phyloP scores from a whole-genome alignment of 37 sponge, comb jelly and placozoan genomes.

The Tethya wilhelma region DNA sequence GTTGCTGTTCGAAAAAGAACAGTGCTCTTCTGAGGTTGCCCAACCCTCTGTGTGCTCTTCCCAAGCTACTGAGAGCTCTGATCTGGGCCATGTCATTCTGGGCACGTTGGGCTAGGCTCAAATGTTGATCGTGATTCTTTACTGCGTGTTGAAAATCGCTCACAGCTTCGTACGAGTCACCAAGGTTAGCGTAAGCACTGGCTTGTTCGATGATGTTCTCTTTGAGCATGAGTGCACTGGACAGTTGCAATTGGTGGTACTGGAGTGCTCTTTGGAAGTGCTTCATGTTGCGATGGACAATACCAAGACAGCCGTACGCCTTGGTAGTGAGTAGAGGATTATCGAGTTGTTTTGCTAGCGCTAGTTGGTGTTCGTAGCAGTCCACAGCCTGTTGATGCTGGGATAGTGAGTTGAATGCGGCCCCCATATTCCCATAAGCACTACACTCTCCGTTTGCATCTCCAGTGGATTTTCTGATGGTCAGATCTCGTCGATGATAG shows the following conservation, averaged over 20 bases:
- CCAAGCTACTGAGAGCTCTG: constrained; percentile 78
- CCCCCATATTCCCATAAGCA: constrained; percentile 85
- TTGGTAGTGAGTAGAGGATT: constrained; percentile 72
- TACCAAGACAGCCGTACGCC: constrained; percentile 85
- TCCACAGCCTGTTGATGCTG: constrained; percentile 72
- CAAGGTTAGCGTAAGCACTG: constrained; percentile 85
- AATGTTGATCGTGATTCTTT: constrained; percentile 72
- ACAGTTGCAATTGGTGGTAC: constrained; percentile 77
- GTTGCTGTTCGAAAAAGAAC: constrained; percentile 68
- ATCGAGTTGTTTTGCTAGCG: constrained; percentile 76
- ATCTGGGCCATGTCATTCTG: constrained; percentile 58
- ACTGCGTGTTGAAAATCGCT: constrained; percentile 70
- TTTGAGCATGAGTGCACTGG: constrained; percentile 44
- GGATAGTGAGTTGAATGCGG: constrained; percentile 70
- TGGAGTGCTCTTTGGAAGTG: constrained; percentile 71
- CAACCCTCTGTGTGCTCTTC: constrained; percentile 75
- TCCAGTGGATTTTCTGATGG: constrained; percentile 58
- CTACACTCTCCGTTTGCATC: constrained; percentile 72
- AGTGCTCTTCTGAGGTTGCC: constrained; percentile 74
- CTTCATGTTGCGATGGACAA: constrained; percentile 84
- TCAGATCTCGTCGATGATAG: constrained; percentile 73
- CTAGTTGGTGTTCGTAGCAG: constrained; percentile 75
- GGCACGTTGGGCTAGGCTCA: constrained; percentile 43
- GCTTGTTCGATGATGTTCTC: constrained; percentile 77
- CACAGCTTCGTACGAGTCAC: constrained; percentile 85